A percentile compares a stretch with the other conserved stretches of the same genome.
phyloP scores from a whole-genome alignment of 2,113 vertebrate genomes.

The Mustelus asterias region DNA sequence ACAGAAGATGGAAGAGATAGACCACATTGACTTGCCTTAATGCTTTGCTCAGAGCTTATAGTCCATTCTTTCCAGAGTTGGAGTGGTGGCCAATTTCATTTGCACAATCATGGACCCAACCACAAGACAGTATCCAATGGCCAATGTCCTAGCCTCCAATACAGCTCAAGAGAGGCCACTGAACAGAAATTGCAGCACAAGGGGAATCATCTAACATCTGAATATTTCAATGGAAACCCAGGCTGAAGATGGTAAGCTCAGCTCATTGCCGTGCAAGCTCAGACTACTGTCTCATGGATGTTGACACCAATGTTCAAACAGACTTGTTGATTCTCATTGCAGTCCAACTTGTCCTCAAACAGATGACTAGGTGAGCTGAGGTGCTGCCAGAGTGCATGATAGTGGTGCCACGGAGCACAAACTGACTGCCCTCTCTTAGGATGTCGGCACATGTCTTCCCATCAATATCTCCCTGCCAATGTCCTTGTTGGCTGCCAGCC shows the following conservation, averaged over 20 bases:
- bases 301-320: neutral
- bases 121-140: neutral
- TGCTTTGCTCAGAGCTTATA: too few relatives aligned
- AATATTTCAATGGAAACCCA: neutral
- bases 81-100: neutral
- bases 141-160: neutral
- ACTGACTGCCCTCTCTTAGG: neutral
- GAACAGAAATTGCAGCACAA: neutral
- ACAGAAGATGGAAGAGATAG: too few relatives aligned
- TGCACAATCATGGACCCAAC: neutral
- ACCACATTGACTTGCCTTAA: too few relatives aligned
- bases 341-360: neutral
- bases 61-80: neutral
- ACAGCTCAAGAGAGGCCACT: neutral
- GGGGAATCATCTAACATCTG: neutral
- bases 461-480: neutral
- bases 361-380: neutral
- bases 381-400: neutral
- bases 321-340: neutral
- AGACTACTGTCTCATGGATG: neutral
- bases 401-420: neutral
- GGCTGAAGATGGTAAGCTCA: neutral
- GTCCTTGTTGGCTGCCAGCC: neutral
- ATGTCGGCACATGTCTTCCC: neutral
- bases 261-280: too few relatives aligned